Base-by-base conservation (phyloP, 2,113 vertebrate genomes). In the Daphoenositta chrysoptera region DNA sequence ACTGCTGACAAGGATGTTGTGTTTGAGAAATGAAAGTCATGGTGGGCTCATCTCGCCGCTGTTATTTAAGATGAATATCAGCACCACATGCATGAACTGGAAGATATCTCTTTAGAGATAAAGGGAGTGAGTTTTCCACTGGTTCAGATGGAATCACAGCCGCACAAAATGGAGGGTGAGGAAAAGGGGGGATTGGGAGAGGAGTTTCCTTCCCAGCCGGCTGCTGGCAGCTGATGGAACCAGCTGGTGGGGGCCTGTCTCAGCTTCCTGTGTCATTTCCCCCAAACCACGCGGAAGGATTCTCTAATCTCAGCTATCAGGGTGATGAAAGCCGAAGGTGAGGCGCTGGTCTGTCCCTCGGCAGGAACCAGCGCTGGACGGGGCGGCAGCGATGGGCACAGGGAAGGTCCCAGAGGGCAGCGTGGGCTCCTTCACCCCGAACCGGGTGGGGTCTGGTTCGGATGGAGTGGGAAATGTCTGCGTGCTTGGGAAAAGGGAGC, bases 381-480 rank as follows among this genome's bases (percentile, higher is more conserved):
- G 60, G 19, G 30, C 19, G 18, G 27, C 27, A 30, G 58, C 8
- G 40, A 19, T 16, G 27, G 1, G 30, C 10, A 2, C 18, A 23
- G 69, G 53, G 7, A 15, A 0, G 7, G 15, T 14, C 75, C 37
- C 15, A 0, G 3, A 5, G 7, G 60, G 71, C 4, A 4, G 21
- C 2, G 37, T 4, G 39, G 37, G 47, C 35, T 71, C 27, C 1
- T 23, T 17, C 33, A 13, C 60, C 5, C 6, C 3, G 6, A 26
- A 3, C 42, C 11, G 5, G 72, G n/a, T 2, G 56, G 27, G 23
- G 17, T 7, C 8, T 4, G 44, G 2, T 2, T 4, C n/a, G 24
- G 28, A 0, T 13, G 22, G 50, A 9, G 42, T 5, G 35, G n/a
- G 45, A n/a, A 15, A 35, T 6, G 53, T 2, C 10, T 56, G 18